A percentile compares a stretch with the other conserved stretches of the same genome.
These are phyloP conservation scores for Macaca nemestrina DNA, from an alignment of 2,113 vertebrate species.

Conservation along the genomic window DNA sequence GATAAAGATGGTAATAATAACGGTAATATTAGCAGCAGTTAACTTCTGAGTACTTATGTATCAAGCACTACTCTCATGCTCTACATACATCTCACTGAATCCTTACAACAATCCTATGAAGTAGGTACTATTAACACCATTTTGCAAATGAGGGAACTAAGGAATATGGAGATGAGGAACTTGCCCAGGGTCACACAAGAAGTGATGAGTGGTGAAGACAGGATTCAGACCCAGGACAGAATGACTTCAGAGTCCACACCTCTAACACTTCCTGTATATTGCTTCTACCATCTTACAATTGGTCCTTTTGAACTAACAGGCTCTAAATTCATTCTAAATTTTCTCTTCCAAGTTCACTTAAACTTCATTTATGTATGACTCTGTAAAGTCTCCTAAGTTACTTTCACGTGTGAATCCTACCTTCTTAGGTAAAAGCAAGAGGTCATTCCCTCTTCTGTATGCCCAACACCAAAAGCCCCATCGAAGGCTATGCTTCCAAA, in stretches of 20 bases:
- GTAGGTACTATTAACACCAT: background rate
- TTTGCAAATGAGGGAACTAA: constrained; percentile 2
- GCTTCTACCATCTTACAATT: background rate
- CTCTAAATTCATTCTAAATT: background rate
- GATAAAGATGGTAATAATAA: background rate
- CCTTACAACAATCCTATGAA: background rate
- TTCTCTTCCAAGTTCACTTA: background rate
- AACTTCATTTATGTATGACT: background rate
- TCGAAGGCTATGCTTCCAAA: background rate
- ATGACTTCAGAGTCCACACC: background rate
- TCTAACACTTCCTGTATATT: background rate
- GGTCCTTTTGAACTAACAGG: background rate
- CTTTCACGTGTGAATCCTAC: background rate
- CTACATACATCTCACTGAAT: background rate
- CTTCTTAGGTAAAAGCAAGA: background rate
- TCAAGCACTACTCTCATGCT: background rate
- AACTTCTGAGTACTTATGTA: background rate
- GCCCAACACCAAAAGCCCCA: background rate
- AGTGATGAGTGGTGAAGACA: background rate
- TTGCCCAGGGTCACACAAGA: background rate
- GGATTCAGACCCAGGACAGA: background rate
- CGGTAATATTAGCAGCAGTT: background rate
- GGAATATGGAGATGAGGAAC: background rate
- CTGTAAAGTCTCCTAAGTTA: background rate
- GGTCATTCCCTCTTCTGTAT: background rate